A percentile compares a stretch with the other conserved stretches of the same genome.
These are phyloP conservation scores for Eumacrocentrus americanus DNA, from an alignment of 2,888 invertebrate species.

Conservation along the genomic window DNA sequence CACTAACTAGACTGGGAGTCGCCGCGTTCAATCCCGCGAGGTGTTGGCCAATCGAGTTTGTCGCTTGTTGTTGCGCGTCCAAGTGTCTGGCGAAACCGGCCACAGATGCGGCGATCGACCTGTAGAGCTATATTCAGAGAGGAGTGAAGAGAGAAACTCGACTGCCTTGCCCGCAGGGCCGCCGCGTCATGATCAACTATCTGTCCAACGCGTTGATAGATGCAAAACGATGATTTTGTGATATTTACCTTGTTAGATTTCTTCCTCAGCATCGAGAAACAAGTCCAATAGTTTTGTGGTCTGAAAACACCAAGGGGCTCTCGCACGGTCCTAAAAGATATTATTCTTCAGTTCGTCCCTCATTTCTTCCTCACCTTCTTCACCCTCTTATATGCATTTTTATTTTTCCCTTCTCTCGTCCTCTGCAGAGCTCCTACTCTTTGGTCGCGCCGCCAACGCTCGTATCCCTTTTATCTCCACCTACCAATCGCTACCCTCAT, in stretches of 20 bases:
- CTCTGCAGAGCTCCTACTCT: conserved; percentile 31
- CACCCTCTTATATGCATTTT: conserved; percentile 23
- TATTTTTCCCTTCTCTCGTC: conserved; percentile 23
- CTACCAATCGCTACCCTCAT: conserved; percentile 46
- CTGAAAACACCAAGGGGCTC: not conserved
- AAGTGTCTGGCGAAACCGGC: conserved; percentile 39
- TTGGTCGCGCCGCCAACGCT: conserved; percentile 47
- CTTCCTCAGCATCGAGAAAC: not conserved
- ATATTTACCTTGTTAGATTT: too few relatives aligned
- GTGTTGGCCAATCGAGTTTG: conserved; percentile 30
- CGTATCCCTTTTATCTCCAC: conserved; percentile 52
- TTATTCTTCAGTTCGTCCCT: conserved; percentile 8
- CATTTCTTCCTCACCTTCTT: conserved; percentile 18
- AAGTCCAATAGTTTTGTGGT: not conserved
- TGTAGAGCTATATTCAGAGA: too few relatives aligned
- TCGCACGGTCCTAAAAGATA: too few relatives aligned
- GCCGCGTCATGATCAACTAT: conserved; percentile 23
- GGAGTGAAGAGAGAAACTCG: conserved; percentile 25
- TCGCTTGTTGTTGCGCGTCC: conserved; percentile 33
- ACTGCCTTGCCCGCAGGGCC: conserved; percentile 37
- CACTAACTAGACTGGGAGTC: conserved; percentile 48
- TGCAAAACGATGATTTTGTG: not conserved
- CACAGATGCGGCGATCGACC: conserved; percentile 25
- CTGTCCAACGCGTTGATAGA: not conserved
- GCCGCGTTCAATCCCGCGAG: conserved; percentile 47